phyloP scores from a whole-genome alignment of 2,797 vertebrate genomes.

The Gymnodraco acuticeps region DNA sequence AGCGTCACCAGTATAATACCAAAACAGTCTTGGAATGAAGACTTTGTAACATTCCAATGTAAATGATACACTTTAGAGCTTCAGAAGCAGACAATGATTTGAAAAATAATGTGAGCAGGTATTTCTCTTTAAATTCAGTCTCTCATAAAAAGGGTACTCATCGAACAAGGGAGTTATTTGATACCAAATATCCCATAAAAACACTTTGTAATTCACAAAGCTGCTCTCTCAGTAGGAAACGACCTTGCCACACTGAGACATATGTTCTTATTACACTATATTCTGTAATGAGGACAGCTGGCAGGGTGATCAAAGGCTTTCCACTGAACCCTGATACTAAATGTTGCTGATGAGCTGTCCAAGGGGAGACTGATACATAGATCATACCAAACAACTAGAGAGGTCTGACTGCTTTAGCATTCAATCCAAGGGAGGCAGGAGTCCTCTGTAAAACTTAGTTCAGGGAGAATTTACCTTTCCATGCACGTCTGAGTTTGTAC shows the following conservation, averaged over 20 bases:
- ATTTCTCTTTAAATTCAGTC: background rate
- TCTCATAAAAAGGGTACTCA: background rate
- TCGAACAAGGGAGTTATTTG: slow-evolving; percentile 21
- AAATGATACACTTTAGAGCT: background rate
- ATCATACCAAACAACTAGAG: slow-evolving; percentile 57
- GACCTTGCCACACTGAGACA: slow-evolving; percentile 57
- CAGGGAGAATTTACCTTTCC: slow-evolving; percentile 39
- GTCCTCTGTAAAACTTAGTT: slow-evolving; percentile 19
- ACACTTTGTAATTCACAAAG: slow-evolving; percentile 50
- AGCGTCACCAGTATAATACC: background rate
- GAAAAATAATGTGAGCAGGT: background rate
- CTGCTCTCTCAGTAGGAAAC: slow-evolving; percentile 35
- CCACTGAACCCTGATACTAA: slow-evolving; percentile 69
- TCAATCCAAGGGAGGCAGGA: slow-evolving; percentile 21
- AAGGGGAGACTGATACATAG: slow-evolving; percentile 24
- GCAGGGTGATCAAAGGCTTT: slow-evolving; percentile 70
- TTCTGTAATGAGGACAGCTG: slow-evolving; percentile 58
- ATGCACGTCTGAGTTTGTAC: slow-evolving; percentile 36
- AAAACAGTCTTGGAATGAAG: background rate
- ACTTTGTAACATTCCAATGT: background rate
- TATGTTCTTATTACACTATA: slow-evolving; percentile 43
- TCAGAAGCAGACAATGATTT: slow-evolving; percentile 8
- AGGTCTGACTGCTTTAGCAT: slow-evolving; percentile 32
- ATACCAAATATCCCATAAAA: slow-evolving; percentile 28
- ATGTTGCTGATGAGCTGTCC: slow-evolving; percentile 69